These are phyloP conservation scores for Haemorhous mexicanus DNA, from an alignment of 2,113 vertebrate species.

Conservation along the genomic window DNA sequence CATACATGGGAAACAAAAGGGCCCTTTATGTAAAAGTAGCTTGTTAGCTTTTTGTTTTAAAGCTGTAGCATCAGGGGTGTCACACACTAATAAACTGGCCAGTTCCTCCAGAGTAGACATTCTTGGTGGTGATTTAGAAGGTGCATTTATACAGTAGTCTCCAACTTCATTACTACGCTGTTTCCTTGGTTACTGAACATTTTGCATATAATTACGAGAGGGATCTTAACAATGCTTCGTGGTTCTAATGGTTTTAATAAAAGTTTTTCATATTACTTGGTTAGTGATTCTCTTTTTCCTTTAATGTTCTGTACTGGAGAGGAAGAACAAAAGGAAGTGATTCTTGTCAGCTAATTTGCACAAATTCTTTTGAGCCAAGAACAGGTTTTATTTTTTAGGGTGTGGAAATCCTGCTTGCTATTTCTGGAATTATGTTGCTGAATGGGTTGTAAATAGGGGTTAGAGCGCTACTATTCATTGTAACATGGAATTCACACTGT, in stretches of 20 bases:
- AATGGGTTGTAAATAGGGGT: conserved; percentile 51
- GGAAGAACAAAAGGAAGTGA: conserved; percentile 5
- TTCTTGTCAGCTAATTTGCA: conserved; percentile 40
- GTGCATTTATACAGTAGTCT: conserved; percentile 47
- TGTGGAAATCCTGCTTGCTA: conserved; percentile 30
- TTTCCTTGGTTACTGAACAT: conserved; percentile 61
- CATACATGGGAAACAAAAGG: neutral
- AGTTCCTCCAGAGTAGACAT: neutral
- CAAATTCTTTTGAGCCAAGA: conserved; percentile 33
- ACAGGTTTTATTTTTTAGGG: conserved; percentile 17
- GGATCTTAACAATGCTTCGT: neutral
- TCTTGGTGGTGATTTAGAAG: conserved; percentile 37
- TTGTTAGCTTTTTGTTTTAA: conserved; percentile 62
- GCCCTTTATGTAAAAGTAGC: conserved; percentile 14
- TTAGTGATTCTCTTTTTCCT: neutral
- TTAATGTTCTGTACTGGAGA: neutral
- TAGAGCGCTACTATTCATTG: conserved; percentile 52
- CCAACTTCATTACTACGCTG: conserved; percentile 21
- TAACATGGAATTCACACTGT: conserved; percentile 52
- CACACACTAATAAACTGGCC: conserved; percentile 25
- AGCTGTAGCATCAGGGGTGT: conserved; percentile 15
- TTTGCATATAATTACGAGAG: conserved; percentile 1
- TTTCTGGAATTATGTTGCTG: conserved; percentile 33
- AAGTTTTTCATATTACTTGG: neutral
- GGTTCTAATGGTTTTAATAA: conserved; percentile 41